Base-by-base conservation (phyloP, 2,113 vertebrate species). In the Neolamprologus cancellatus region DNA sequence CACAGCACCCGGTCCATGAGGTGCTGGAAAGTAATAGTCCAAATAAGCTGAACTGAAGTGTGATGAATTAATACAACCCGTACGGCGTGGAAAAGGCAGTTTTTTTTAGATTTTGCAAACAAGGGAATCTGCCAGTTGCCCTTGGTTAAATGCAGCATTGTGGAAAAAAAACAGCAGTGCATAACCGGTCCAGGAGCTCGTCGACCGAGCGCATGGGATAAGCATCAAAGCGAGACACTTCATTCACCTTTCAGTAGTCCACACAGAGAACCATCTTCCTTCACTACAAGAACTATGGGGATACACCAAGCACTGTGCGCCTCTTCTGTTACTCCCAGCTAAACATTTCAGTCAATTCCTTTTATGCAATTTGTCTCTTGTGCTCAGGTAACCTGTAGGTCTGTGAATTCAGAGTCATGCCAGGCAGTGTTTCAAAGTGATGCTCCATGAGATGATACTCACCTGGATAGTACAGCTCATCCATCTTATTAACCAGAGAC, bases 141-240 rank as follows among this genome's bases (percentile, higher is more conserved):
- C 50, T 52, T 52, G 18, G 50, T 52, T 52, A 52, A 11, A 20
- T 52, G 18, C 18, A 52, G 50, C 18, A 52, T 11, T 52, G 50
- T 52, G 9, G 11, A 52, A 53, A 52, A 50, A 53, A 20, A 6
- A 0, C 50, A 53, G 50, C n/a, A 20, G 50, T 4, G 50, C 5
- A 53, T 53, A 53, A 53, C 50, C 5, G 2, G 50, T 53, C 5
- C 50, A 53, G n/a, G 50, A 53, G 50, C 50, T 53, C 3, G 2
- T 53, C 1, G n/a, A 53, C 50, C 10, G n/a, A 53, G n/a, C 0
- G 10, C n/a, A 20, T 53, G 50, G 50, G 50, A 53, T 53, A 53
- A 53, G n/a, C 50, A 20, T 53, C 50, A 53, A 53, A 20, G 0
- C 0, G 50, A 20, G 50, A 53, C n/a, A 53, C n/a, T 20, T 53